Evolutionary conservation across 2,888 invertebrate genomes (phyloP), one percentile per base, ranked within the genome.

Genomic region (Idaea straminata): DNA sequence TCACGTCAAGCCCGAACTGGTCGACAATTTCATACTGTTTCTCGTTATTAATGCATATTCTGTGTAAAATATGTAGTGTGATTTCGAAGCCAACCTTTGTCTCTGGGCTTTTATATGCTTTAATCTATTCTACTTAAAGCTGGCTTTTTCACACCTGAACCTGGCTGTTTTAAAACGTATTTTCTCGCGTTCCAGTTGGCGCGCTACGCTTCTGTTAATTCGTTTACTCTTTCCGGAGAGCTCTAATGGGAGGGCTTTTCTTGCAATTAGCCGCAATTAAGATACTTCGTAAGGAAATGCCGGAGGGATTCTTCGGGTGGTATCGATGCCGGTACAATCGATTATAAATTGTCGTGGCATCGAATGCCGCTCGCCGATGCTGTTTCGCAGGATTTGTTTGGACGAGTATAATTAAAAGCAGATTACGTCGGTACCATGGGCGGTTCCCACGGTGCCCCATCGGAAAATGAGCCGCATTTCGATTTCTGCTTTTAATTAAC

Each of bases 211-310:
- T 86, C 88, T 86, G 88, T 87, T 91, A 90, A 91, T 91, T 89
- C 89, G 88, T 89, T 91, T 91, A 89, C 87, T 89, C 89, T 88
- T 87, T 83, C 85, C 85, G 76, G 79, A 80, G 80, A 77, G 80
- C 81, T 78, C 85, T 91, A 89, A 90, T 89, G 84, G 88, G 85
- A 81, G 79, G 82, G 87, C 86, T 89, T 89, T 89, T 86, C 91
- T 89, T 83, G 82, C 89, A 89, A 91, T 91, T 91, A 90, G 85
- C 86, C 84, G 77, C 88, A 91, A 91, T 92, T 91, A 91, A 89
- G 89, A 87, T 83, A 82, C 87, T 87, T 77, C 81, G 82, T 77
- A 82, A 84, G 82, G 81, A 82, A 86, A 83, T 80, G 79, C 82
- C 83, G 73, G 63, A 64, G 76, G 77, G 78, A 77, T 79, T 76